A percentile compares a stretch with the other conserved stretches of the same genome.
Conservation (phyloP, 1,140 invertebrate genomes). For the Hyles vespertilio region DNA sequence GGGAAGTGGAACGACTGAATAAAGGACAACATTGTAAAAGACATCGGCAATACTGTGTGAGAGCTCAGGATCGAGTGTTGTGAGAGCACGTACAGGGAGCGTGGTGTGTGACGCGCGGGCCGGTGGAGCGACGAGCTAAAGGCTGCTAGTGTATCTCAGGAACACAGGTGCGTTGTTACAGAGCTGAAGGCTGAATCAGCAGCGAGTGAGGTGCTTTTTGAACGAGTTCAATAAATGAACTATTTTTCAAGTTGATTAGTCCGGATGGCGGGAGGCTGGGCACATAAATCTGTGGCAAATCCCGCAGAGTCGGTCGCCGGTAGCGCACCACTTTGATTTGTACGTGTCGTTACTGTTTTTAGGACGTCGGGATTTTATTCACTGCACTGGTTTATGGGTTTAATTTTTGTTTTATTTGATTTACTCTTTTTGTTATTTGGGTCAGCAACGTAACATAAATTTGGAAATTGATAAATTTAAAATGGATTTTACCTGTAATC, state of each 20-base stretch:
- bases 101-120: too few species aligned
- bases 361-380: constrained; percentile 3
- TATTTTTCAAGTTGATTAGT: constrained; percentile 9
- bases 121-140: too few species aligned
- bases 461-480: too few species aligned
- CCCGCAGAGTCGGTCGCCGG: constrained; percentile 2
- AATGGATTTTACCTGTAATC: too few species aligned
- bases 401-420: constrained; percentile 4
- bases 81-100: too few species aligned
- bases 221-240: constrained; percentile 1
- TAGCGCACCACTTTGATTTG: constrained; percentile 5
- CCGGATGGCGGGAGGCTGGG: not conserved
- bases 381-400: not conserved
- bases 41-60: too few species aligned
- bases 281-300: constrained; percentile 7
- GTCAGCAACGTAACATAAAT: not conserved
- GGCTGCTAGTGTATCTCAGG: too few species aligned
- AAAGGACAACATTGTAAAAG: too few species aligned
- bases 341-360: constrained; percentile 5
- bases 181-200: too few species aligned
- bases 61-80: too few species aligned
- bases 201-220: not conserved
- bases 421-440: not conserved
- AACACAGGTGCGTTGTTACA: too few species aligned
- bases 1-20: too few species aligned